Evolutionary conservation across 1,140 invertebrate genomes (phyloP).

Genomic region (Myzus persicae): DNA sequence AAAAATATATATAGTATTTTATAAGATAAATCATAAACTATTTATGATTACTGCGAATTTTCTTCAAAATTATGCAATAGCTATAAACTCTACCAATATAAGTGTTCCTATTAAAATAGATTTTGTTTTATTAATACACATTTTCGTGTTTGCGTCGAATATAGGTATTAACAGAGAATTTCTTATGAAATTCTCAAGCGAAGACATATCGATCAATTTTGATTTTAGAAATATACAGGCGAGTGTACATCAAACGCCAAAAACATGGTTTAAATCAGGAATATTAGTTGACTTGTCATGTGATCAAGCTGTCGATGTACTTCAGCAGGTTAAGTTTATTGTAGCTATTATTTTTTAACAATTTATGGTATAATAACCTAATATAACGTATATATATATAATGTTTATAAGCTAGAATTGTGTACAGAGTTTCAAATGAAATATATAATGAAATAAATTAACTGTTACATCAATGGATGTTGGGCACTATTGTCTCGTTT

Average conservation of each 20-base stretch:
- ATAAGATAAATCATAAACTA: neutral
- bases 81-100: neutral
- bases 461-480: too few species aligned
- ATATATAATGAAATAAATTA: neutral
- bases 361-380: neutral
- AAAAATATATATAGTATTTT: too few species aligned
- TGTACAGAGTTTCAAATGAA: neutral
- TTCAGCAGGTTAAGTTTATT: slow-evolving; percentile 23
- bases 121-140: neutral
- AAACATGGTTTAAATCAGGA: slow-evolving; percentile 1
- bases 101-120: neutral
- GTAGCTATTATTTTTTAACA: neutral
- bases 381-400: too few species aligned
- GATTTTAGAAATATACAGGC: neutral
- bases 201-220: slow-evolving; percentile 42
- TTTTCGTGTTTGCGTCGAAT: neutral
- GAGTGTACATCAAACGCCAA: neutral
- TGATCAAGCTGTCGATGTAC: neutral
- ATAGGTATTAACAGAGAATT: slow-evolving; percentile 29
- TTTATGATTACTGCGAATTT: neutral
- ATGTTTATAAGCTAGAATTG: too few species aligned
- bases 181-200: neutral
- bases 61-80: neutral
- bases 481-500: too few species aligned
- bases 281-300: slow-evolving; percentile 34